Evolutionary conservation across 2,888 invertebrate species (phyloP).

Genomic region (Allygus modestus): DNA sequence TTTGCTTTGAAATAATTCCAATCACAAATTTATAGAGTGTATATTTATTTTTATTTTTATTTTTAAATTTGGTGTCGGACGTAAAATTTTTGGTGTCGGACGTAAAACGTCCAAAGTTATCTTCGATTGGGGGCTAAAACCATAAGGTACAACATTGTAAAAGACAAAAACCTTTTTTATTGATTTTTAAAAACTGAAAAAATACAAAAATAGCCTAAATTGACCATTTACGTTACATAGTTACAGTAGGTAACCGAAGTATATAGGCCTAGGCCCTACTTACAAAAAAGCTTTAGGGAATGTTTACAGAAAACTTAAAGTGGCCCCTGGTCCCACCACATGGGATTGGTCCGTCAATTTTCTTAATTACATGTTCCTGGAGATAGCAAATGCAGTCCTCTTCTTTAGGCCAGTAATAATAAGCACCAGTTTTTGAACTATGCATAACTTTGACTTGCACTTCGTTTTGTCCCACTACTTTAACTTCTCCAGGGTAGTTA

Average conservation of each 20-base stretch:
- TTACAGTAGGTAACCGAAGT: not conserved
- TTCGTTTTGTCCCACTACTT: slow-evolving; percentile 43
- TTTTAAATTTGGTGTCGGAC: slow-evolving; percentile 18
- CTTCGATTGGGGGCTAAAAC: not conserved
- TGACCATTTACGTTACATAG: not conserved
- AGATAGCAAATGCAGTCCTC: slow-evolving; percentile 49
- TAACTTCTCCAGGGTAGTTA: slow-evolving; percentile 43
- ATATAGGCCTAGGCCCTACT: slow-evolving; percentile 26
- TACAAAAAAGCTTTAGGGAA: slow-evolving; percentile 40
- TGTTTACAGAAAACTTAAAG: slow-evolving; percentile 32
- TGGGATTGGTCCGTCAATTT: slow-evolving; percentile 43
- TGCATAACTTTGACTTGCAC: slow-evolving; percentile 46
- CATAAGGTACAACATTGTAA: slow-evolving; percentile 19
- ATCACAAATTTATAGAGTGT: slow-evolving; percentile 18
- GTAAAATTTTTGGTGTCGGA: slow-evolving; percentile 42
- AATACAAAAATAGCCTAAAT: slow-evolving; percentile 33
- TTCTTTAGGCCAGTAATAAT: slow-evolving; percentile 50
- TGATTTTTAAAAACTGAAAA: slow-evolving; percentile 1
- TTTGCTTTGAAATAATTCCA: slow-evolving; percentile 25
- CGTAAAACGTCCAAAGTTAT: slow-evolving; percentile 36
- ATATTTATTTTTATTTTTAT: slow-evolving; percentile 11
- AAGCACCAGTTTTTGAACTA: slow-evolving; percentile 10
- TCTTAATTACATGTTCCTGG: slow-evolving; percentile 15
- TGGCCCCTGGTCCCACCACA: slow-evolving; percentile 41
- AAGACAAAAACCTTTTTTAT: slow-evolving; percentile 9